Percentiles rank a stretch among this genome's conserved stretches.
Conservation (phyloP, 2,888 invertebrate species). For the Mesorhabditis belari region DNA sequence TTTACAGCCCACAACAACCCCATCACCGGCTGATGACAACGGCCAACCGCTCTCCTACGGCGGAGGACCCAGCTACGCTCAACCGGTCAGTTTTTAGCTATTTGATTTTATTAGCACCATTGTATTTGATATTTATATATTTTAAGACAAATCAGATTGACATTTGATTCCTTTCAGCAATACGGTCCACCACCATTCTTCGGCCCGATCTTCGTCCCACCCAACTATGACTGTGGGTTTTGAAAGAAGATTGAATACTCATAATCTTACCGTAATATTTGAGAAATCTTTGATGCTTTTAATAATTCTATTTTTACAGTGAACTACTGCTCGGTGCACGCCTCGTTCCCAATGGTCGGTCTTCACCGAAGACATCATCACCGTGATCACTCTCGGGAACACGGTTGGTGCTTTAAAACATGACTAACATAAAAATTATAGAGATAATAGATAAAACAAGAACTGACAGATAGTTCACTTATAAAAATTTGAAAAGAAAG, state of each 20-base stretch:
- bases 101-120: too few species aligned
- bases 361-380: slow-evolving; percentile 7
- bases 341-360: slow-evolving; percentile 31
- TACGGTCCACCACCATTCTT: neutral
- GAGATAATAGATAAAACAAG: too few species aligned
- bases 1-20: neutral
- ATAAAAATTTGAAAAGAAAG: too few species aligned
- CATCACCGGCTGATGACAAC: neutral
- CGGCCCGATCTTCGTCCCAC: neutral
- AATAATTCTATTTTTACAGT: slow-evolving; percentile 11
- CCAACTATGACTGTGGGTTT: neutral
- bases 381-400: slow-evolving; percentile 3
- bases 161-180: too few species aligned
- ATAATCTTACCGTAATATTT: too few species aligned
- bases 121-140: too few species aligned
- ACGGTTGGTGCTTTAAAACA: too few species aligned
- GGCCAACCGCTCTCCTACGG: neutral
- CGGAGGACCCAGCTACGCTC: neutral
- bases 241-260: neutral
- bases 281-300: too few species aligned
- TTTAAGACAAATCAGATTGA: too few species aligned
- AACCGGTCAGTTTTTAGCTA: too few species aligned
- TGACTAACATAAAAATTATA: too few species aligned
- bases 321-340: slow-evolving; percentile 36
- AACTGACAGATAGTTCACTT: too few species aligned